Conservation (phyloP, 1,140 invertebrate species). For the Pseudomyrmex pallidus region DNA sequence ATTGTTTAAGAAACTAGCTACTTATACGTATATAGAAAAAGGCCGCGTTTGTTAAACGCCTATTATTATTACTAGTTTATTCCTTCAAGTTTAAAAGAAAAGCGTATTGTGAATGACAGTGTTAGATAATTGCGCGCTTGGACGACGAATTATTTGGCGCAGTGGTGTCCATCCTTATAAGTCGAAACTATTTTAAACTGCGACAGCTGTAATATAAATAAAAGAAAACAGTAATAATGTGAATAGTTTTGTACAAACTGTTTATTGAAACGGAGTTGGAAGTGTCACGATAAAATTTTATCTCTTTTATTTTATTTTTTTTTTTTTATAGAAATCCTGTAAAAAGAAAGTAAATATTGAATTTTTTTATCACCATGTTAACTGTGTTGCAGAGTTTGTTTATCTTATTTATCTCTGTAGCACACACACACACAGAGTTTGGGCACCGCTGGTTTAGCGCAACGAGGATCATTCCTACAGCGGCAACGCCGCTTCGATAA, state of each 20-base stretch:
- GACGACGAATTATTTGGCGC: conserved; percentile 2
- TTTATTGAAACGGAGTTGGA: too few relatives aligned
- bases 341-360: too few relatives aligned
- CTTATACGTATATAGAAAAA: neutral
- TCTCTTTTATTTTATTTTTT: too few relatives aligned
- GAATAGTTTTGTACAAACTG: too few relatives aligned
- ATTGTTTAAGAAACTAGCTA: conserved; percentile 25
- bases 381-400: too few relatives aligned
- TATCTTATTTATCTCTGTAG: too few relatives aligned
- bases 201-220: too few relatives aligned
- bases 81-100: conserved; percentile 3
- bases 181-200: neutral
- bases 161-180: conserved; percentile 8
- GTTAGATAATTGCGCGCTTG: conserved; percentile 31
- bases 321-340: too few relatives aligned
- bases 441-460: conserved; percentile 19
- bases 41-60: conserved; percentile 17
- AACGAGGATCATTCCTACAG: conserved; percentile 10
- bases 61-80: conserved; percentile 3
- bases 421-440: neutral
- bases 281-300: too few relatives aligned
- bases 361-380: too few relatives aligned
- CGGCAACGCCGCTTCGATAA: conserved; percentile 4
- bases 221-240: too few relatives aligned
- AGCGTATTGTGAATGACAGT: neutral